Evolutionary conservation across 2,113 vertebrate genomes (phyloP).

Genomic region (Corythaeola cristata): DNA sequence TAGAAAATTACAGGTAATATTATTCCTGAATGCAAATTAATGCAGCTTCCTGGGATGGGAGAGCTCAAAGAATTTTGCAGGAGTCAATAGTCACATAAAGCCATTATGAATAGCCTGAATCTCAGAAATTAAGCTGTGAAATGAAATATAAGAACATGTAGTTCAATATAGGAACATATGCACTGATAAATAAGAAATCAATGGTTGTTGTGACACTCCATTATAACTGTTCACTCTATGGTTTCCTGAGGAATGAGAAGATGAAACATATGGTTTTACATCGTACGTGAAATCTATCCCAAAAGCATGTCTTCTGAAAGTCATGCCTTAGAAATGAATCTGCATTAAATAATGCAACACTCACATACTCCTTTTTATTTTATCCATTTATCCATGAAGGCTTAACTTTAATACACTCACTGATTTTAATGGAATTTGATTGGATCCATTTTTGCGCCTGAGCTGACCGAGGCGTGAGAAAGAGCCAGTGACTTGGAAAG

Average conservation of each 20-base stretch:
- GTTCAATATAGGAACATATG: not conserved
- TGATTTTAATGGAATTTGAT: not conserved
- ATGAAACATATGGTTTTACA: not conserved
- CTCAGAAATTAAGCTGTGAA: not conserved
- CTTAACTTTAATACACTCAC: not conserved
- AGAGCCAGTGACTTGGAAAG: not conserved
- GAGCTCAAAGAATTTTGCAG: slow-evolving; percentile 28
- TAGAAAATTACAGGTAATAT: slow-evolving; percentile 59
- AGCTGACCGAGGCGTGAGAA: not conserved
- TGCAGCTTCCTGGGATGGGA: slow-evolving; percentile 19
- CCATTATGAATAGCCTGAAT: not conserved
- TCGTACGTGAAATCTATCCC: not conserved
- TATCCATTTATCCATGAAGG: not conserved
- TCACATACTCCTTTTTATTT: not conserved
- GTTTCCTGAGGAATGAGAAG: not conserved
- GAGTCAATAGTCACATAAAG: not conserved
- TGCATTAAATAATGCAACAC: not conserved
- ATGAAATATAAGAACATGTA: not conserved
- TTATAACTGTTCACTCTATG: not conserved
- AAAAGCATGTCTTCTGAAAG: not conserved
- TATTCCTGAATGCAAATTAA: slow-evolving; percentile 61
- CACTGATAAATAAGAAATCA: slow-evolving; percentile 25
- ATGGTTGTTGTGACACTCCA: not conserved
- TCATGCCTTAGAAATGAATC: not conserved
- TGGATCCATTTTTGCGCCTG: not conserved